These are phyloP conservation scores for Hiodon tergisus DNA, from an alignment of 2,113 vertebrate genomes.

Conservation along the genomic window DNA sequence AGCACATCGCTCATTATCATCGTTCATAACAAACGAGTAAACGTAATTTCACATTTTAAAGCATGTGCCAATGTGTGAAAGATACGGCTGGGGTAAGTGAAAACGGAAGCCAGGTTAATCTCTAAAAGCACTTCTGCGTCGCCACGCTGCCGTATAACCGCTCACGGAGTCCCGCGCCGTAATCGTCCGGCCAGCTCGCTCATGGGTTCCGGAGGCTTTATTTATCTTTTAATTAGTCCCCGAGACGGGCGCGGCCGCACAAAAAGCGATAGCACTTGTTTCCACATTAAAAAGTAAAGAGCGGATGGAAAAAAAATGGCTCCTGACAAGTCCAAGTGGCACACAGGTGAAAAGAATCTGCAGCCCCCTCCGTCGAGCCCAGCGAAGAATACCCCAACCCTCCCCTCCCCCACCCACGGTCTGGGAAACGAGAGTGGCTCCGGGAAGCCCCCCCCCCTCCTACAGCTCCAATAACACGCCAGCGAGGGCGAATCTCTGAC, in stretches of 20 bases:
- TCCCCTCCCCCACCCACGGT: too few relatives aligned
- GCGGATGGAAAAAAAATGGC: not conserved
- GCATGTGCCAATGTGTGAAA: too few relatives aligned
- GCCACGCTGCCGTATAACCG: conserved; percentile 67
- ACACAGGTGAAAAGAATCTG: too few relatives aligned
- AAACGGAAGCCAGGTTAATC: too few relatives aligned
- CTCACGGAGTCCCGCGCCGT: conserved; percentile 62
- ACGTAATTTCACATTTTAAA: too few relatives aligned
- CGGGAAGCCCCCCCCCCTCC: too few relatives aligned
- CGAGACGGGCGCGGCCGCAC: conserved; percentile 58
- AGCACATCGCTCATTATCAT: too few relatives aligned
- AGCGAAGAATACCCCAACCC: not conserved
- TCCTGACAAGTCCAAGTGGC: too few relatives aligned
- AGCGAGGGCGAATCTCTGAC: not conserved
- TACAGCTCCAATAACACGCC: not conserved
- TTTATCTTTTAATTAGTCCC: conserved; percentile 76
- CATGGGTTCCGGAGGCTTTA: conserved; percentile 62
- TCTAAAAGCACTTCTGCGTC: conserved; percentile 40
- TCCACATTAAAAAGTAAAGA: not conserved
- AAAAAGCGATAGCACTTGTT: not conserved
- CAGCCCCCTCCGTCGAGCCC: not conserved
- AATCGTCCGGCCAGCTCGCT: conserved; percentile 60
- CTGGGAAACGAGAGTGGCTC: too few relatives aligned
- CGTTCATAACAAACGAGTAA: too few relatives aligned
- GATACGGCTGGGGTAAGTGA: too few relatives aligned